Percentiles rank a stretch among this genome's conserved stretches.
Evolutionary conservation across 2,888 invertebrate species (phyloP).

Genomic region (Eupithecia inturbata): DNA sequence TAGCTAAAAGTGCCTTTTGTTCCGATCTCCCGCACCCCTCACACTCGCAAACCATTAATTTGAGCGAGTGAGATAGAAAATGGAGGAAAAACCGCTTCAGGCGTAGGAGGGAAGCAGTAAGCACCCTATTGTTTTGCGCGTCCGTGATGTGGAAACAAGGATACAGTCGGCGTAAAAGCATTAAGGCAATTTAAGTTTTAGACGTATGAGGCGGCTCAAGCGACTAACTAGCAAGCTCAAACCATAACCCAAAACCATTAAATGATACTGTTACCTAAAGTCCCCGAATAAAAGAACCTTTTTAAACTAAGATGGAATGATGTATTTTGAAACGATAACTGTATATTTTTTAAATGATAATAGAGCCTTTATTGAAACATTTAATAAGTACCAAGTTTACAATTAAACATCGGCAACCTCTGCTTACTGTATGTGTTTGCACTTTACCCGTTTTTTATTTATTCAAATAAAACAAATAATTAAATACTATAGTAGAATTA

Average conservation of each 20-base stretch:
- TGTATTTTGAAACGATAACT: background rate
- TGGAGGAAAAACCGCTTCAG: slow-evolving; percentile 74
- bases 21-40: slow-evolving; percentile 57
- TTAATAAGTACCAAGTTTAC: too few relatives aligned
- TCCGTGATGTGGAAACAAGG: slow-evolving; percentile 70
- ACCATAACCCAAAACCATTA: background rate
- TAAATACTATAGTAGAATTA: too few relatives aligned
- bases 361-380: too few relatives aligned
- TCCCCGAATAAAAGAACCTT: background rate
- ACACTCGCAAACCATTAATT: slow-evolving; percentile 45
- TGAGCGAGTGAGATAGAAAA: slow-evolving; percentile 57
- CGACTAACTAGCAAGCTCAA: background rate
- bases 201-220: background rate
- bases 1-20: slow-evolving; percentile 79
- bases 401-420: too few relatives aligned
- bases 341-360: too few relatives aligned
- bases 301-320: background rate
- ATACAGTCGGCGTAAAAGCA: slow-evolving; percentile 38
- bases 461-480: too few relatives aligned
- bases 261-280: background rate
- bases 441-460: too few relatives aligned
- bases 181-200: slow-evolving; percentile 12
- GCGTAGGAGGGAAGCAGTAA: slow-evolving; percentile 76
- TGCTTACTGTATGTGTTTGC: too few relatives aligned
- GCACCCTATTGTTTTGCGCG: slow-evolving; percentile 82